phyloP scores from a whole-genome alignment of 2,888 invertebrate genomes.

The Acleris cristana region DNA sequence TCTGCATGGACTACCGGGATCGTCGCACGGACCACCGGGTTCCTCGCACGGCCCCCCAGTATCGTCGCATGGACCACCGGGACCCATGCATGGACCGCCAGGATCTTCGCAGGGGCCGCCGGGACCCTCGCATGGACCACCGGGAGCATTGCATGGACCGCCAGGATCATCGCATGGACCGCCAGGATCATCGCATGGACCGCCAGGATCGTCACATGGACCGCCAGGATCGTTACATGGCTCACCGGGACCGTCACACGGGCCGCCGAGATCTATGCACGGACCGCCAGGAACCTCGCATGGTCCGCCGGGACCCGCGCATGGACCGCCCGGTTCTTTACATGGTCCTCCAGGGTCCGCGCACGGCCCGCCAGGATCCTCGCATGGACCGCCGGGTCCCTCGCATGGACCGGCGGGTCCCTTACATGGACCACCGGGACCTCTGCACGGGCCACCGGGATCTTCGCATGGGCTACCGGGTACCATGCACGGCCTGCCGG shows the following conservation, averaged over 20 bases:
- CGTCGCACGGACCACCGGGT: conserved; percentile 37
- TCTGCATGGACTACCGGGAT: conserved; percentile 23
- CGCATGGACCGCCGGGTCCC: conserved; percentile 28
- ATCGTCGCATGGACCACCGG: conserved; percentile 33
- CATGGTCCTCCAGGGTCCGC: conserved; percentile 23
- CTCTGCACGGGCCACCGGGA: conserved; percentile 11
- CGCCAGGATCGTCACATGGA: conserved; percentile 24
- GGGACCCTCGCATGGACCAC: conserved; percentile 33
- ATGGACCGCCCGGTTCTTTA: conserved; percentile 13
- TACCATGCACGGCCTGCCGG: conserved; percentile 31
- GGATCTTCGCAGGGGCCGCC: conserved; percentile 39
- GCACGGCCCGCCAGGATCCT: conserved; percentile 24
- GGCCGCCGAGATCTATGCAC: conserved; percentile 35
- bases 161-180: conserved; percentile 1
- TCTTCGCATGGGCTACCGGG: conserved; percentile 24
- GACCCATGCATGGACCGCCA: conserved; percentile 38
- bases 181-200: background rate
- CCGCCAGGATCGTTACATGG: conserved; percentile 34
- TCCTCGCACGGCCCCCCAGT: conserved; percentile 27
- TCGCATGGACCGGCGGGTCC: conserved; percentile 25
- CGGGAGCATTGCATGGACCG: conserved; percentile 15
- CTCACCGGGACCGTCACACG: conserved; percentile 37
- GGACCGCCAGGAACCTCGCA: conserved; percentile 38
- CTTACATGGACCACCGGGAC: conserved; percentile 35
- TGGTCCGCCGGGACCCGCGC: conserved; percentile 31